Conservation (phyloP, 1,140 invertebrate genomes). For the Drosophila truncata region DNA sequence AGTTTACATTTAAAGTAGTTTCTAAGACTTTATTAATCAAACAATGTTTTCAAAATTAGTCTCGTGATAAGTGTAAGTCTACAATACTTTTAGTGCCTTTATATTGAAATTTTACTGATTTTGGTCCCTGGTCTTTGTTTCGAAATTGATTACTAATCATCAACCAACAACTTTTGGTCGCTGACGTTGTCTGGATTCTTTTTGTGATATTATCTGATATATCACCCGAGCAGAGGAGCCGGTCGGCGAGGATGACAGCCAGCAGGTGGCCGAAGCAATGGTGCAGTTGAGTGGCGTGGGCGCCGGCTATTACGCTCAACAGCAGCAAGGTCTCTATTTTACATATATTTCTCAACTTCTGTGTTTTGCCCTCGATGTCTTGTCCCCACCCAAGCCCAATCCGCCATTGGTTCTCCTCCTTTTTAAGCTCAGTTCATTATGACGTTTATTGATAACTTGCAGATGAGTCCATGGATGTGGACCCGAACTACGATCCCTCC, state of each 20-base stretch:
- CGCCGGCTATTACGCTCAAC: slow-evolving; percentile 89
- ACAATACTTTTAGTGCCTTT: not conserved
- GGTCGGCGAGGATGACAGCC: slow-evolving; percentile 90
- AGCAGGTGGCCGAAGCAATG: slow-evolving; percentile 94
- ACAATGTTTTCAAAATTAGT: not conserved
- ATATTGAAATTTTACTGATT: not conserved
- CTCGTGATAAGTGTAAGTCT: not conserved
- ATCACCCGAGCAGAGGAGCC: slow-evolving; percentile 86
- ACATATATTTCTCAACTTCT: slow-evolving; percentile 21
- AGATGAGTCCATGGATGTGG: slow-evolving; percentile 93
- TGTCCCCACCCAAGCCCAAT: slow-evolving; percentile 5
- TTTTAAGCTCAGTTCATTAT: slow-evolving; percentile 10
- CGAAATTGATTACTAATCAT: slow-evolving; percentile 25
- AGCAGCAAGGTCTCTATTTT: slow-evolving; percentile 85
- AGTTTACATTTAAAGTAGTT: not conserved
- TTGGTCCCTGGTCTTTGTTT: slow-evolving; percentile 13
- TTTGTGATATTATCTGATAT: slow-evolving; percentile 36
- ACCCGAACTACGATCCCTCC: slow-evolving; percentile 94
- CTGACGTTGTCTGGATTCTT: slow-evolving; percentile 50
- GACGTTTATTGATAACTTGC: slow-evolving; percentile 47
- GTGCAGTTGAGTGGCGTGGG: slow-evolving; percentile 92
- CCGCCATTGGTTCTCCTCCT: not conserved
- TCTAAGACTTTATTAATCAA: not conserved
- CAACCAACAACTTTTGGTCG: slow-evolving; percentile 20
- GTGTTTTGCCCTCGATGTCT: slow-evolving; percentile 25